Conservation (phyloP, 2,113 vertebrate species). For the Sebastes fasciatus region DNA sequence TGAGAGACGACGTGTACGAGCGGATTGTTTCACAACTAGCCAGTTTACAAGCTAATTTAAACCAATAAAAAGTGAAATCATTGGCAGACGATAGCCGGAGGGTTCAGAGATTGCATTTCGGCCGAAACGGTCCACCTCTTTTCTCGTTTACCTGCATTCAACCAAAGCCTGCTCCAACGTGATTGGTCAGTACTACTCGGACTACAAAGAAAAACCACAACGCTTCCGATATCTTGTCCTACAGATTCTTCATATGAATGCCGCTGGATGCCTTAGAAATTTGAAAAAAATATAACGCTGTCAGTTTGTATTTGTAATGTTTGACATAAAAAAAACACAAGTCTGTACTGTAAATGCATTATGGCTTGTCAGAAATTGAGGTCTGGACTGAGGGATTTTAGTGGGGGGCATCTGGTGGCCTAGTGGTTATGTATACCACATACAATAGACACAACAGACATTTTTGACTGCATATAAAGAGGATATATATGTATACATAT, state of each 20-base stretch:
- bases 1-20: too few relatives aligned
- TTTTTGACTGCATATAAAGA: neutral
- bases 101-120: too few relatives aligned
- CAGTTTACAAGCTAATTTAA: too few relatives aligned
- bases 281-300: neutral
- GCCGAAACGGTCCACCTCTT: too few relatives aligned
- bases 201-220: too few relatives aligned
- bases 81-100: too few relatives aligned
- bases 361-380: neutral
- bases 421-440: neutral
- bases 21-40: too few relatives aligned
- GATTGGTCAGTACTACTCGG: too few relatives aligned
- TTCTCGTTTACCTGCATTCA: too few relatives aligned
- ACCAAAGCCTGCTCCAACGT: too few relatives aligned
- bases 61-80: too few relatives aligned
- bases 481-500: neutral
- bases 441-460: neutral
- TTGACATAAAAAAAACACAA: constrained; percentile 17
- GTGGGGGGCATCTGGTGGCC: neutral
- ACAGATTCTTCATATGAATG: neutral
- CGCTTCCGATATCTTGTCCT: too few relatives aligned
- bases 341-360: constrained; percentile 16
- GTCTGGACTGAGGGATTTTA: constrained; percentile 13
- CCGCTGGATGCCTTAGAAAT: constrained; percentile 19
- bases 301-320: constrained; percentile 14